Percentiles rank a stretch among this genome's conserved stretches.
phyloP scores from a whole-genome alignment of 2,797 vertebrate species.

The Smutsia temminckii region DNA sequence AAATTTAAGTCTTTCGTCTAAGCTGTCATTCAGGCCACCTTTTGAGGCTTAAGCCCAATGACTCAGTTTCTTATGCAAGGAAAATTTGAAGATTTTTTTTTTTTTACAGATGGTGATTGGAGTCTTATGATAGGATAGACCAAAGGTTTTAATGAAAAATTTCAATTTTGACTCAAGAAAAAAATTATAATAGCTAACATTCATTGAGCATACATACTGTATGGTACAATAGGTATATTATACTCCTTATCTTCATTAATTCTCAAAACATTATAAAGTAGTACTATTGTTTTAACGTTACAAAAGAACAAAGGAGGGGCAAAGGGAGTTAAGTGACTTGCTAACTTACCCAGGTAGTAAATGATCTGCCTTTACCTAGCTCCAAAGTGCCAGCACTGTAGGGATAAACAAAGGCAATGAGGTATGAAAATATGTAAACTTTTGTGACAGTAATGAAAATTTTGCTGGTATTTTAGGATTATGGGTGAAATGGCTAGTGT shows the following conservation, averaged over 20 bases:
- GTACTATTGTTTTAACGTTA: conserved; percentile 33
- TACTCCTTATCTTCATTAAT: conserved; percentile 26
- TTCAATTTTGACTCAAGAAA: conserved; percentile 21
- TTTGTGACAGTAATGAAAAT: background rate
- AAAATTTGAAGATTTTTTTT: background rate
- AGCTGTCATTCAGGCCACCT: background rate
- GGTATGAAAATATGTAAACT: background rate
- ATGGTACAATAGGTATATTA: background rate
- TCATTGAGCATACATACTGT: background rate
- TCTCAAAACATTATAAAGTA: conserved; percentile 38
- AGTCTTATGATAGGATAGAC: background rate
- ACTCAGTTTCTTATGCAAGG: conserved; percentile 32
- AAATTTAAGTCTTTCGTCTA: background rate
- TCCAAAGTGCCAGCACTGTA: background rate
- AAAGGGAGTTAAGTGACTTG: background rate
- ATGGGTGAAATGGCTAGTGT: background rate
- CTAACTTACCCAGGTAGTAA: background rate
- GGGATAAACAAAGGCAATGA: background rate
- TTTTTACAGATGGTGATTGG: background rate
- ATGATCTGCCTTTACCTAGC: background rate
- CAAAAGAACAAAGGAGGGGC: conserved; percentile 21
- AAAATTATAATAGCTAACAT: background rate
- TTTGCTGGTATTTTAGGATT: background rate
- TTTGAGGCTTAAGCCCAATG: conserved; percentile 30
- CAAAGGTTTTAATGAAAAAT: conserved; percentile 42